Evolutionary conservation across 1,140 invertebrate species (phyloP).

Genomic region (Drosophila malerkotliana): DNA sequence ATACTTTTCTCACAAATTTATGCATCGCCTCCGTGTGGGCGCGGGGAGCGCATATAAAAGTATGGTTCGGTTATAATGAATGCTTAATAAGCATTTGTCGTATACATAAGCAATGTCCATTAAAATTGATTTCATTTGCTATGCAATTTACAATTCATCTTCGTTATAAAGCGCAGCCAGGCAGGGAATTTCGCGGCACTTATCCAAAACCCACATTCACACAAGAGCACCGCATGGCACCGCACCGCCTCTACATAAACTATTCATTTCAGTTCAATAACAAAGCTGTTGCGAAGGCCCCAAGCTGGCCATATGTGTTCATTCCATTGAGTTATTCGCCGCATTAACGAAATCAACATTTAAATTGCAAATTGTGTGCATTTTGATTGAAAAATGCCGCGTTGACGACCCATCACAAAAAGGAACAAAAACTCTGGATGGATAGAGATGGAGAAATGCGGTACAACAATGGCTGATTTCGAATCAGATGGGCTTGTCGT

Average conservation of each 20-base stretch:
- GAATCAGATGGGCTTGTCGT: slow-evolving; percentile 5
- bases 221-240: slow-evolving; percentile 5
- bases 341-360: slow-evolving; percentile 76
- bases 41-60: slow-evolving; percentile 18
- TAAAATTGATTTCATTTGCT: slow-evolving; percentile 59
- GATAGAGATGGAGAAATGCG: slow-evolving; percentile 1
- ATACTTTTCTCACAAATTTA: slow-evolving; percentile 55
- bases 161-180: slow-evolving; percentile 47
- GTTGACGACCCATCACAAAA: slow-evolving; percentile 28
- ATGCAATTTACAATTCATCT: slow-evolving; percentile 62
- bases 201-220: slow-evolving; percentile 26
- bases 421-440: slow-evolving; percentile 11
- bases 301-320: slow-evolving; percentile 55
- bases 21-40: slow-evolving; percentile 10
- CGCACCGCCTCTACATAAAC: slow-evolving; percentile 39
- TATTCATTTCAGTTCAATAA: slow-evolving; percentile 64
- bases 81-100: slow-evolving; percentile 57
- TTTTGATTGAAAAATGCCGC: slow-evolving; percentile 60
- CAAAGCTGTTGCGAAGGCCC: slow-evolving; percentile 39
- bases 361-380: slow-evolving; percentile 74
- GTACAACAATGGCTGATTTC: slow-evolving; percentile 20
- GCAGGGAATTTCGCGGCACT: slow-evolving; percentile 39
- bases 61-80: slow-evolving; percentile 50
- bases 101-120: slow-evolving; percentile 61
- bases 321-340: slow-evolving; percentile 52